phyloP scores from a whole-genome alignment of 2,797 vertebrate species.

The Pseudochirops corinnae region DNA sequence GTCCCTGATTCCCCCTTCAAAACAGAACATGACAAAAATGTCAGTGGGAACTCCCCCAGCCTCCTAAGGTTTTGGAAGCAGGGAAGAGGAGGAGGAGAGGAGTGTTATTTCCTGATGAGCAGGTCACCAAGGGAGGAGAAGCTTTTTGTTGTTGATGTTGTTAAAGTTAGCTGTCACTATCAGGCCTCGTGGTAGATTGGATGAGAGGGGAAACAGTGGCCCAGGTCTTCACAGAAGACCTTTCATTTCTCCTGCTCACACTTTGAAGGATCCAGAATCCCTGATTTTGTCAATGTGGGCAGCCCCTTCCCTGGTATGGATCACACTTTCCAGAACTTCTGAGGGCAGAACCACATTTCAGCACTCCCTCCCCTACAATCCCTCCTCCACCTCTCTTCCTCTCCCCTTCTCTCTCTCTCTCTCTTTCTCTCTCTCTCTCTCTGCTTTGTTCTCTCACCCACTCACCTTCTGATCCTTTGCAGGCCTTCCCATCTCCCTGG shows the following conservation, averaged over 20 bases:
- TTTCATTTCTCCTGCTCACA: not conserved
- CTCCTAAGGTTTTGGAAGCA: not conserved
- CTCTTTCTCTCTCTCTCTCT: not conserved
- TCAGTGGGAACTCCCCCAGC: not conserved
- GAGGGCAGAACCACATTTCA: not conserved
- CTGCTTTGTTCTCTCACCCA: not conserved
- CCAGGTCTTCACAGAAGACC: not conserved
- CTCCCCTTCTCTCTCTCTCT: not conserved
- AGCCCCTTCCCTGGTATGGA: not conserved
- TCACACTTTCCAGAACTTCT: not conserved
- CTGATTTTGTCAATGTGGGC: not conserved
- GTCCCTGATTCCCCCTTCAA: not conserved
- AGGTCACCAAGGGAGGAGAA: not conserved
- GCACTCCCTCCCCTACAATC: not conserved
- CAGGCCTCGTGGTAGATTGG: not conserved
- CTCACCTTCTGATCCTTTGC: not conserved
- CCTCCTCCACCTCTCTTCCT: not conserved
- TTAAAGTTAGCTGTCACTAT: not conserved
- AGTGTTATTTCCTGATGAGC: not conserved
- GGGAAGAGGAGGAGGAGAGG: not conserved
- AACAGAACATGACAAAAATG: not conserved
- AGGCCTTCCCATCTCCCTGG: not conserved
- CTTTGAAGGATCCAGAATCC: not conserved
- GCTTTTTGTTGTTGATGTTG: not conserved
- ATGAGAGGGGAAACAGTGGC: not conserved